A percentile compares a stretch with the other conserved stretches of the same genome.
Evolutionary conservation across 2,888 invertebrate genomes (phyloP).

Genomic region (Diarsia mendica): DNA sequence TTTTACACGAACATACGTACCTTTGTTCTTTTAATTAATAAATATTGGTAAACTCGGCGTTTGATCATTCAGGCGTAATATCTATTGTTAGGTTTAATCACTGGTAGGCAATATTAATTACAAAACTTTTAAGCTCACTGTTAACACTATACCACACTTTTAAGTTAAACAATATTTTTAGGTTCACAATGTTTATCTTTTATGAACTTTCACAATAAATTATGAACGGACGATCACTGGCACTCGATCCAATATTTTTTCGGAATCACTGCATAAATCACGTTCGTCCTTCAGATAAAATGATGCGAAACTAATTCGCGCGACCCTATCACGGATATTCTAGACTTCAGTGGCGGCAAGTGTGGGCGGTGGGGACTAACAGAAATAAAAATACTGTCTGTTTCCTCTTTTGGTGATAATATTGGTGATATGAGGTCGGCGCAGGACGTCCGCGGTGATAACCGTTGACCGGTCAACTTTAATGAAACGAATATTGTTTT

Average conservation of each 20-base stretch:
- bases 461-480: conserved; percentile 80
- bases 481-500: conserved; percentile 73
- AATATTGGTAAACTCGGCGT: conserved; percentile 33
- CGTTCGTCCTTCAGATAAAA: conserved; percentile 73
- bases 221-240: conserved; percentile 21
- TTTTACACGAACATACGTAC: conserved; percentile 42
- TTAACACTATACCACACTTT: conserved; percentile 17
- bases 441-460: conserved; percentile 88
- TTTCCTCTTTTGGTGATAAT: conserved; percentile 85
- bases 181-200: conserved; percentile 1
- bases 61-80: conserved; percentile 34
- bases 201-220: conserved; percentile 37
- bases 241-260: conserved; percentile 36
- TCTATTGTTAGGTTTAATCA: conserved; percentile 43
- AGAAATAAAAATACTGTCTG: conserved; percentile 86
- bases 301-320: conserved; percentile 75
- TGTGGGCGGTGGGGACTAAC: conserved; percentile 79
- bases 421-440: conserved; percentile 69
- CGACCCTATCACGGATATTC: conserved; percentile 75
- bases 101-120: conserved; percentile 29
- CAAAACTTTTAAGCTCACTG: conserved; percentile 33
- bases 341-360: conserved; percentile 71
- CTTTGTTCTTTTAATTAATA: conserved; percentile 46
- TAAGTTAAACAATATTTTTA: conserved; percentile 22
- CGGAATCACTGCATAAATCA: conserved; percentile 61